Base-by-base conservation (phyloP, 2,888 invertebrate genomes). In the Pyrrhia umbra region DNA sequence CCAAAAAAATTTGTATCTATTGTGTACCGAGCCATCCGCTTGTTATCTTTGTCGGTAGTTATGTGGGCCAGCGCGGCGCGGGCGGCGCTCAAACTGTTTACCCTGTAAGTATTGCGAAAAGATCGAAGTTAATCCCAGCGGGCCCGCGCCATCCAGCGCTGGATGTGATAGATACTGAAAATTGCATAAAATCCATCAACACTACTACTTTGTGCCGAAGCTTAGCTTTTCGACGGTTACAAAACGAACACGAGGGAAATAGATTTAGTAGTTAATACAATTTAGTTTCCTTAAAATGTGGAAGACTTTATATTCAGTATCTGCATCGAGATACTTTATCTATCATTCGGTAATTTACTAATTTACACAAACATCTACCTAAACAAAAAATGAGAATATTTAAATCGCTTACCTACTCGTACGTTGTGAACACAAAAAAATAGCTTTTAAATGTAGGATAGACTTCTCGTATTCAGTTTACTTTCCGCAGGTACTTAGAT, bases 161-260 rank as follows among this genome's bases (percentile, higher is more conserved):
- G 92, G 89, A 82, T 89, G 90, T 92, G 94, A 94, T 94, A 94
- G 94, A 94, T 94, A 94, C 92, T 93, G 94, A 92, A 94, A 94
- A 95, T 95, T 94, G 94, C 94, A 95, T 95, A 94, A 94, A 94
- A 94, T 93, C 94, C 90, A 94, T 95, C 94, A 94, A 90, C 90
- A 90, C 89, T 83, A 86, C 87, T 87, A 89, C 90, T 91, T 92
- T 93, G 88, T 90, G 88, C 75, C 65, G 73, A 75, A 80, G 75
- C 80, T 80, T 76, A 85, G 78, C 81, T 84, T 75, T 85, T 80
- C 76, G 74, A 82, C 70, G 74, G 79, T 70, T 79, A 71, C 72
- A 75, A 74, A 78, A 75, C 55, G 75, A 77, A 58, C 67, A 57
- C 52, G 55, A 70, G 51, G 61, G 75, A 78, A 66, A 69, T 66